Evolutionary conservation across 2,797 vertebrate genomes (phyloP), one percentile per base, ranked within the genome.

Genomic region (Coracias cyanogaster): DNA sequence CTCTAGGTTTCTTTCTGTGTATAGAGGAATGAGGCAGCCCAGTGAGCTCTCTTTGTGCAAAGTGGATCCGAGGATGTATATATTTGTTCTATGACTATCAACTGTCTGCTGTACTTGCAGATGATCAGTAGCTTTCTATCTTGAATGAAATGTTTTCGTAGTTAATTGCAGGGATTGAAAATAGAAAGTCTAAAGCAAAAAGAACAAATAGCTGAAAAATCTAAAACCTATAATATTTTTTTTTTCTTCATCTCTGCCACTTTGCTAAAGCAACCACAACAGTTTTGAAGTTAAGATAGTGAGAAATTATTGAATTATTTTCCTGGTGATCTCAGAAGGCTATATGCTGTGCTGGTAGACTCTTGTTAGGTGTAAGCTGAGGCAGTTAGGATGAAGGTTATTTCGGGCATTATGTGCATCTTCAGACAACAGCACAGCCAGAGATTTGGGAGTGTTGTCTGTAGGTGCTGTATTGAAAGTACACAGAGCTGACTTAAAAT

Each of bases 181-280:
- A 81, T 33, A 57, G 33, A 21, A 46, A 69, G 10, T 22, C 14
- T 57, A 67, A 77, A 85, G n/a, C 24, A 3, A 85, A 19, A 12
- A 35, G 35, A 77, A 45, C 10, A 86, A 89, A 62, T 7, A 46
- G 33, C 31, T 85, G 60, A 83, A 89, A 94, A 73, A 77, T 37
- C 10, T 62, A 66, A 66, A 77, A 69, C 4, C 3, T 31, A 1
- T 26, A 9, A 20, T 24, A 28, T n/a, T 31, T 35, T 28, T 17
- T 69, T 39, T 12, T 3, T n/a, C 17, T 48, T 46, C 1, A 17
- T 41, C 58, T 61, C 2, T 67, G 31, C 13, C 16, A 12, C 33
- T 51, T 43, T 54, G 33, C 20, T 90, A 18, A n/a, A 39, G 41
- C 61, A 31, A 21, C 45, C 37, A 8, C 66, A 86, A 15, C 39